Evolutionary conservation across 2,888 invertebrate species (phyloP), one percentile per base, ranked within the genome.

Genomic region (Agrilus biguttatus): DNA sequence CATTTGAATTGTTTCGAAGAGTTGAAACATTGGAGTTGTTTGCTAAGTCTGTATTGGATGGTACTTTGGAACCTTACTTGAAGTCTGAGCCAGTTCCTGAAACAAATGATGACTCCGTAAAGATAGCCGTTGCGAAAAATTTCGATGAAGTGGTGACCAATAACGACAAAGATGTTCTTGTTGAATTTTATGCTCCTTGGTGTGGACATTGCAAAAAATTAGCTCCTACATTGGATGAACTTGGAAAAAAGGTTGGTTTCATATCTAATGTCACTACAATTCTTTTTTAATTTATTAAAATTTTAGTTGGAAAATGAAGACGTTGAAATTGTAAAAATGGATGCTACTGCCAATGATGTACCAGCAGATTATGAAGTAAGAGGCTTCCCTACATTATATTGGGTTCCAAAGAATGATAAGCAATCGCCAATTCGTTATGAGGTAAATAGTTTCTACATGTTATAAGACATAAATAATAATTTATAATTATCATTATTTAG

Each of bases 131-230:
- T 8, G 97, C 84, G 49, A 91, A 91, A 71, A 98, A 96, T 74
- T 98, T 97, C 69, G 86, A 95, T 61, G 88, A 96, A 43, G 72
- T 95, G 44, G 91, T 98, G 1, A 80, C 79, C 2, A 85, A 97
- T 62, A 85, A 88, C 55, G 85, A 75, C 32, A 85, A 91, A 61
- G 98, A 99, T 64, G 89, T 90, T 3, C 74, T 99, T 36, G 77
- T 98, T 53, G 97, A 99, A 70, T 98, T 98, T 72, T 98, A 98
- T 67, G 97, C 97, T 33, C 96, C 96, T 1, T 97, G 96, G 96
- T 95, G 93, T 65, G 96, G 97, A 52, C 97, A 98, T 62, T 99
- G 98, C 73, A 97, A 98, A 70, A 88, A 87, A 66, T 74, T 99
- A 39, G 76, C 89, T 2, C 98, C 98, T 14, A 74, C 89, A 42